Conservation (phyloP, 2,888 invertebrate species). For the Sialis fuliginosa region DNA sequence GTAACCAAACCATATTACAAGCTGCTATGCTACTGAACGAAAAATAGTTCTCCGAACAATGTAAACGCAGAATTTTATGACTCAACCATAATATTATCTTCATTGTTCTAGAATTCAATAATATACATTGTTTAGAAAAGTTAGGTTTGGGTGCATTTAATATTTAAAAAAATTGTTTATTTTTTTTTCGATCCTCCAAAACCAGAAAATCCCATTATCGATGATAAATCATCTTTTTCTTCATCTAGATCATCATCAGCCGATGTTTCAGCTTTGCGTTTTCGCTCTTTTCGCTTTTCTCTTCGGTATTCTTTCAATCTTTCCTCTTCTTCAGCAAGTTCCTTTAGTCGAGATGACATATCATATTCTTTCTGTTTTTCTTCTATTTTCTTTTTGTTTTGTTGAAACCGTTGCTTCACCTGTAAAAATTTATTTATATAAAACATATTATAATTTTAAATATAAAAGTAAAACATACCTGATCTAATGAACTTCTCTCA, state of each 20-base stretch:
- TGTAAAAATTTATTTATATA: constrained; percentile 12
- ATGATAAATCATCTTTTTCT: constrained; percentile 52
- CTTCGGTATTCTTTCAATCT: constrained; percentile 75
- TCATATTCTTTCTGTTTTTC: constrained; percentile 95
- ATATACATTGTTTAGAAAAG: too few species aligned
- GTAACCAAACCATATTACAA: too few species aligned
- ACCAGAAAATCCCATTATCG: constrained; percentile 91
- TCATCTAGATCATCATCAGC: constrained; percentile 31
- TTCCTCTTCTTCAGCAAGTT: constrained; percentile 92
- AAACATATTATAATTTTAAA: background rate
- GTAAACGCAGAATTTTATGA: background rate
- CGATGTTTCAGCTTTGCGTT: constrained; percentile 60
- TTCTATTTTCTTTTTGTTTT: constrained; percentile 85
- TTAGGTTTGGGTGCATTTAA: background rate
- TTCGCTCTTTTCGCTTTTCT: constrained; percentile 78
- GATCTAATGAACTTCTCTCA: constrained; percentile 84
- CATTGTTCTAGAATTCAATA: too few species aligned
- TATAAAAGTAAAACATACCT: constrained; percentile 32
- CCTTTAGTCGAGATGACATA: constrained; percentile 73
- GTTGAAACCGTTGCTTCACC: constrained; percentile 78
- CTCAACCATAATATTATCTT: background rate
- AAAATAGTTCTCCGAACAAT: background rate
- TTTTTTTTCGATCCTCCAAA: constrained; percentile 76
- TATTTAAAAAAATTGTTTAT: constrained; percentile 11
- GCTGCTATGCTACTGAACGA: background rate